Conservation (phyloP, 2,797 vertebrate species). For the Sebastes vulpes region DNA sequence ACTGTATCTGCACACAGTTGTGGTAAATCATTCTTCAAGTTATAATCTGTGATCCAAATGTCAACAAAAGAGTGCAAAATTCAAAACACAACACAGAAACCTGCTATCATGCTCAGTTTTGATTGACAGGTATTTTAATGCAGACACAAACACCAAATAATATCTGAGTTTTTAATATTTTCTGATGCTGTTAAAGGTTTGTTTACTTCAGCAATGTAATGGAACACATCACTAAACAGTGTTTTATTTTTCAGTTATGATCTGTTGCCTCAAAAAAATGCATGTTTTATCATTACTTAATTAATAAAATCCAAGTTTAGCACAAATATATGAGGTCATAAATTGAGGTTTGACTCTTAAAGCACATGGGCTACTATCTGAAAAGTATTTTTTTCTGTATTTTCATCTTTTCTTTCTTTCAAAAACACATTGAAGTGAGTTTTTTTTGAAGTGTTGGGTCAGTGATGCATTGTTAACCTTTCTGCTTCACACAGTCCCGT, state of each 20-base stretch:
- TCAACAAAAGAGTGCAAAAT: conserved; percentile 19
- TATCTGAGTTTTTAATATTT: background rate
- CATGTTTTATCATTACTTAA: background rate
- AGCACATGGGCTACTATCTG: background rate
- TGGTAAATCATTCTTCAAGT: conserved; percentile 40
- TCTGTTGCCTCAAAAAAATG: background rate
- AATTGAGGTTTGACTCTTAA: background rate
- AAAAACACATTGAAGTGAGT: conserved; percentile 2
- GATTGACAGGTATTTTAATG: background rate
- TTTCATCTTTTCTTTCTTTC: background rate
- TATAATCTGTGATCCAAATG: conserved; percentile 24
- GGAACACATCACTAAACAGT: background rate
- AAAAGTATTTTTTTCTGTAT: background rate
- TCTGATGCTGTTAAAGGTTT: background rate
- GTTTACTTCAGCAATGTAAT: background rate
- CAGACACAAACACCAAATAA: background rate
- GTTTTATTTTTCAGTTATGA: background rate
- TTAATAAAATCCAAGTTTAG: background rate
- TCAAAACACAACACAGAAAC: background rate
- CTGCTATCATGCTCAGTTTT: background rate
- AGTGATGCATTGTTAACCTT: conserved; percentile 39
- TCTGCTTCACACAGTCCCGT: conserved; percentile 89
- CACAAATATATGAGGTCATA: background rate
- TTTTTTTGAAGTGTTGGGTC: conserved; percentile 9
- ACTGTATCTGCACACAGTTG: conserved; percentile 44